Conservation (phyloP, 1,140 invertebrate genomes). For the Bombus balteatus region DNA sequence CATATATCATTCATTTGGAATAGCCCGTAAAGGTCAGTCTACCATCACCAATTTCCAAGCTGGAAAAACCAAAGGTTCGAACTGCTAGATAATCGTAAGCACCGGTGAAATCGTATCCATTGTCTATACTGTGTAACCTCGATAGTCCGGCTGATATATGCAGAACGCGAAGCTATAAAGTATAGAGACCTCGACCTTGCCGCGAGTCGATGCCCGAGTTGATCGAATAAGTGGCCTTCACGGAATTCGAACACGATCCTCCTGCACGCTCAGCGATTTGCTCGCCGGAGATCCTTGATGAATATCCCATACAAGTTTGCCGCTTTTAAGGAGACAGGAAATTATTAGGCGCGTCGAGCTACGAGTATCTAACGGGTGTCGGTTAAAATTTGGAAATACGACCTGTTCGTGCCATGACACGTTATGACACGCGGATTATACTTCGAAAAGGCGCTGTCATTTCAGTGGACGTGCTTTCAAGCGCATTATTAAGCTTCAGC, state of each 20-base stretch:
- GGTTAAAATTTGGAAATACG: neutral
- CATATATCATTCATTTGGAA: neutral
- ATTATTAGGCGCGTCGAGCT: slow-evolving; percentile 4
- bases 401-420: neutral
- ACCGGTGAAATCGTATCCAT: neutral
- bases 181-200: slow-evolving; percentile 21
- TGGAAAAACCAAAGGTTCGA: neutral
- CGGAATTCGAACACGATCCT: slow-evolving; percentile 26
- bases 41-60: neutral
- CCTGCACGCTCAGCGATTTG: slow-evolving; percentile 21
- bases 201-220: slow-evolving; percentile 49
- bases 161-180: neutral
- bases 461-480: too few relatives aligned
- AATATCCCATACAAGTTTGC: slow-evolving; percentile 35
- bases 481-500: too few relatives aligned
- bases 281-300: slow-evolving; percentile 30
- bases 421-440: neutral
- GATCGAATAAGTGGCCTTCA: slow-evolving; percentile 50
- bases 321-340: neutral
- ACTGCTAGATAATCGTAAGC: neutral
- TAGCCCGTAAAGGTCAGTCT: neutral
- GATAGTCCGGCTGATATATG: slow-evolving; percentile 22
- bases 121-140: slow-evolving; percentile 16
- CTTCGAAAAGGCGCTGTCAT: neutral
- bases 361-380: neutral